Base-by-base conservation (phyloP, 2,888 invertebrate genomes). In the Monopis laevigella region DNA sequence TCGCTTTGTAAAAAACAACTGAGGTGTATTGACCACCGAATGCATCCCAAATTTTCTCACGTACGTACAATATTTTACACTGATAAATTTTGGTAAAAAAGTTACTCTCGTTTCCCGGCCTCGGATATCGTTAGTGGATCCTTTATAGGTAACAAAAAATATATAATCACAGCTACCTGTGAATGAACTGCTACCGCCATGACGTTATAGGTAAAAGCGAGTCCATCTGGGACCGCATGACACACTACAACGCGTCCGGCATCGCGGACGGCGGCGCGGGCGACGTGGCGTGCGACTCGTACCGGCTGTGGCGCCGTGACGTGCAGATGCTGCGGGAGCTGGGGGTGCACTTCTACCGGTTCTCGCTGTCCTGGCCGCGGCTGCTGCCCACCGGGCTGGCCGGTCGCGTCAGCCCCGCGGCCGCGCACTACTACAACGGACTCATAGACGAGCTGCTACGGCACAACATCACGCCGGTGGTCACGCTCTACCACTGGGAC, bases 291-390 rank as follows among this genome's bases (percentile, higher is more conserved):
- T 24, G 34, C 17, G 34, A 43, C 43, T 43, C 43, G 2, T 39
- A 43, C 43, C 16, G 32, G 10, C 16, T 17, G 11, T 43, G 39
- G 39, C n/a, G 21, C n/a, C 69, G 10, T 68, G 59, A 10, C 69
- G 66, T 43, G 16, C 18, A 39, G 39, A 30, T 43, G 10, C 11
- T 64, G 1, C 49, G 48, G 19, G 44, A 58, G 30, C 43, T 67
- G 19, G 59, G 59, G 1, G 58, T 71, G 0, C 48, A 72, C 30
- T 64, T 65, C 45, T 78, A 42, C 14, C 11, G 42, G 42, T 42
- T n/a, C 10, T 7, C 17, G 11, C 16, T 78, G 11, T 69, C 82
- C 1, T 86, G 86, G 86, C 51, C 81, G 2, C 56, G 86, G 35
- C 61, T 86, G 6, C 11, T 30, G 30, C 30, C 30, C 10, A 30